Conservation (phyloP, 2,113 vertebrate genomes). For the Puntigrus tetrazona region DNA sequence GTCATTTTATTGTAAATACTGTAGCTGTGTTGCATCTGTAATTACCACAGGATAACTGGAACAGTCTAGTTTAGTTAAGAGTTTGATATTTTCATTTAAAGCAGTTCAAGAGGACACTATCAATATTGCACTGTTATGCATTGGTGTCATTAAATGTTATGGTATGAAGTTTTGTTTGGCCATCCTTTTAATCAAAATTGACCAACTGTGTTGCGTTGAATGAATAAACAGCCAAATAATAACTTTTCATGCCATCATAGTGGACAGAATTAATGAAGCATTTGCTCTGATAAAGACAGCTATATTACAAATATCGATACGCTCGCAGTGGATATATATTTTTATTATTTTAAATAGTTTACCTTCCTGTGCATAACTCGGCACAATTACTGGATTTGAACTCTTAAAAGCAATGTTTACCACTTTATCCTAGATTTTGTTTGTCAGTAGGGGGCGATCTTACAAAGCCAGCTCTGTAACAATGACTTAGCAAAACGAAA, state of each 20-base stretch:
- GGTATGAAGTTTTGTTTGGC: not conserved
- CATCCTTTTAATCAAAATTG: not conserved
- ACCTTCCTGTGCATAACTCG: not conserved
- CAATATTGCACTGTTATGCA: not conserved
- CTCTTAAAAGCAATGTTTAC: not conserved
- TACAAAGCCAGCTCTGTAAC: not conserved
- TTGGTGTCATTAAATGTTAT: not conserved
- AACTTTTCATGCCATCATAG: not conserved
- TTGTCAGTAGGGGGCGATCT: conserved; percentile 2
- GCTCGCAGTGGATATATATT: not conserved
- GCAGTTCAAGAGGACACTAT: not conserved
- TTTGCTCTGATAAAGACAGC: not conserved
- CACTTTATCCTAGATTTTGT: not conserved
- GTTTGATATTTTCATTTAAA: not conserved
- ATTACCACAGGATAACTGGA: not conserved
- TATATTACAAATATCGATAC: too few species aligned
- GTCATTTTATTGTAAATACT: not conserved
- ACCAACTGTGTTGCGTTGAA: not conserved
- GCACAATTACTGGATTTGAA: not conserved
- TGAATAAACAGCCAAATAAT: not conserved
- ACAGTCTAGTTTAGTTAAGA: not conserved
- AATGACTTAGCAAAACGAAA: not conserved
- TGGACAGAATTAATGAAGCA: not conserved
- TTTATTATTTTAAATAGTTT: not conserved
- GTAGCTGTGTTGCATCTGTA: not conserved